A percentile compares a stretch with the other conserved stretches of the same genome.
Evolutionary conservation across 2,797 vertebrate species (phyloP).

Genomic region (Xyrichtys novacula): DNA sequence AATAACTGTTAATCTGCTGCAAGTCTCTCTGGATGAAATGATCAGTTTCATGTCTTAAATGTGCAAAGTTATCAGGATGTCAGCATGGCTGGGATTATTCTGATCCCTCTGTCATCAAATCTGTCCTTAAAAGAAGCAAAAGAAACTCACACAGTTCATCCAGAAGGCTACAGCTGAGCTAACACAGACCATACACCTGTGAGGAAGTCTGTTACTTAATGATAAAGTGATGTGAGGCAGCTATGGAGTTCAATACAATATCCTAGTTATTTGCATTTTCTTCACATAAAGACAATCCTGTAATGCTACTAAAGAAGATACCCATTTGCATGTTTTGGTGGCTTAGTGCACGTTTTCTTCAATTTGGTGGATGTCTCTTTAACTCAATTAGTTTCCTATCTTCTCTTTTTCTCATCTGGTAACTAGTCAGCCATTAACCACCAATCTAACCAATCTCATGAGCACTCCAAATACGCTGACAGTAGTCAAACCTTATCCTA

Average conservation of each 20-base stretch:
- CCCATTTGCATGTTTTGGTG: no score
- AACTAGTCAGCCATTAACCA: no score
- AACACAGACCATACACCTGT: background rate
- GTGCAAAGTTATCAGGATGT: constrained; percentile 5
- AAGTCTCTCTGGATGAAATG: background rate
- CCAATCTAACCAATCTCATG: no score
- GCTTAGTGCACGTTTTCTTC: no score
- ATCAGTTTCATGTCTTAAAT: constrained; percentile 4
- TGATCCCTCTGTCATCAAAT: constrained; percentile 1
- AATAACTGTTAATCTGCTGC: background rate
- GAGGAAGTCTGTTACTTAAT: background rate
- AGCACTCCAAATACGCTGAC: no score
- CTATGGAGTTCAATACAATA: background rate
- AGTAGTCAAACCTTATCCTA: no score
- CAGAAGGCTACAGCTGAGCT: background rate
- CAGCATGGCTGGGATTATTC: background rate
- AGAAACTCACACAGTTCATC: constrained; percentile 5
- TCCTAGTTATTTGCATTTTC: no score
- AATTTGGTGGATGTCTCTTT: no score
- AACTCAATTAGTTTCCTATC: no score
- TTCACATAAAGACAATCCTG: no score
- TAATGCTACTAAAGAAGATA: no score
- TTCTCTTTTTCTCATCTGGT: no score
- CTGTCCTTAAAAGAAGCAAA: background rate
- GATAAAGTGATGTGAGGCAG: background rate